These are phyloP conservation scores for Tokudaia tokunoshimensis DNA, from an alignment of 2,797 vertebrate genomes.

Conservation along the genomic window DNA sequence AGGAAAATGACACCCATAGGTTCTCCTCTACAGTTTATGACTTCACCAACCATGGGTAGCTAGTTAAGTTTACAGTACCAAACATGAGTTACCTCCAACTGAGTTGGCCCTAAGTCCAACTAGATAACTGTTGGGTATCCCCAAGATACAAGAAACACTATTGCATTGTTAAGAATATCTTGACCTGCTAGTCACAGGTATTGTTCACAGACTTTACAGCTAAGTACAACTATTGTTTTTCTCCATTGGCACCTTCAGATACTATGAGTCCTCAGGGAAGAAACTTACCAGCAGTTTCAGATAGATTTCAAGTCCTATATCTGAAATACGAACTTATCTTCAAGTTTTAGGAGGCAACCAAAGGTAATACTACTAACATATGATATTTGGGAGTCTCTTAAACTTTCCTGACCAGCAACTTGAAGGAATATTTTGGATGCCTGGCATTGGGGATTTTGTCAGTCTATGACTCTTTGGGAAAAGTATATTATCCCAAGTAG, in stretches of 20 bases:
- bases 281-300: background rate
- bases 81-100: background rate
- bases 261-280: background rate
- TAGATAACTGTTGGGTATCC: background rate
- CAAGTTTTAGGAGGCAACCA: background rate
- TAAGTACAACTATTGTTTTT: background rate
- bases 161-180: background rate
- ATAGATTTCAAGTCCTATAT: background rate
- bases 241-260: background rate
- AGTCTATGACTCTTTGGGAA: background rate
- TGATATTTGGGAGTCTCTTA: background rate
- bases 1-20: background rate
- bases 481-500: background rate
- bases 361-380: background rate
- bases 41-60: background rate
- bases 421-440: background rate
- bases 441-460: background rate
- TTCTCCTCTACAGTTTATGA: background rate
- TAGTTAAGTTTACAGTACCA: background rate
- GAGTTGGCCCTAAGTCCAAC: background rate
- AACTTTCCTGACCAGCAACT: background rate
- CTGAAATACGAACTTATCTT: background rate
- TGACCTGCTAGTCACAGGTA: background rate
- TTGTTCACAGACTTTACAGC: background rate
- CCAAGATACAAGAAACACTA: background rate